Evolutionary conservation across 53 echinoderm and acorn worm species (phyloP), one percentile per base, ranked within the genome.

Genomic region (Actinopyga echinites): DNA sequence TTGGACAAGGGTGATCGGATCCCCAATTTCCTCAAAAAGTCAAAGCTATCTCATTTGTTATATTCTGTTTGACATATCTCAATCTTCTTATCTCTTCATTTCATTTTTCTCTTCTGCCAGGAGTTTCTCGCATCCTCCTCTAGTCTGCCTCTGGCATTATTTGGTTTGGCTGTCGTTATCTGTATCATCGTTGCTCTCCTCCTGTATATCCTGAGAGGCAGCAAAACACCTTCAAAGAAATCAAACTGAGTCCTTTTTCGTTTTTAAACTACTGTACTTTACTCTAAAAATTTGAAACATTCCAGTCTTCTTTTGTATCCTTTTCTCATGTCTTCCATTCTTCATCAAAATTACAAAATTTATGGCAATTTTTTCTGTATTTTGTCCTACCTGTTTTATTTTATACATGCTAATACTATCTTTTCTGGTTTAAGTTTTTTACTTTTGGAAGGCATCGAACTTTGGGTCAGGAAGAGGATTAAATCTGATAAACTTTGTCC

Each of bases 151-250:
- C 22, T 69, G 69, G 43, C 69, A 69, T 42, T 69, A 42, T 44
- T 71, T 44, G 71, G 71, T 42, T 71, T 42, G 71, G 42, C 71
- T 71, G 65, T 32, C 31, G 65, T 36, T 65, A 8, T 30, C 8
- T 30, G 32, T 65, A 0, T 68, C 31, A 40, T 71, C 40, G 21
- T 71, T 34, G 40, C 28, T 40, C 68, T 68, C 21, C 22, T 71
- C 71, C 71, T 71, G 71, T 71, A 44, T 44, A 24, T 71, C 25
- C 71, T 71, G 20, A 71, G 71, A 71, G 71, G 45, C 71, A 71
- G 71, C 31, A 71, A 71, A 71, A 9, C 71, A 35, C 44, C 71
- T 42, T 21, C 71, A 71, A 71, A 71, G 71, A 71, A 71, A 23
- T 23, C 71, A 22, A 71, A 71, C 44, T 71, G 37, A 71, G 40